Conservation (phyloP, 2,888 invertebrate genomes). For the Dynastes hyllus region DNA sequence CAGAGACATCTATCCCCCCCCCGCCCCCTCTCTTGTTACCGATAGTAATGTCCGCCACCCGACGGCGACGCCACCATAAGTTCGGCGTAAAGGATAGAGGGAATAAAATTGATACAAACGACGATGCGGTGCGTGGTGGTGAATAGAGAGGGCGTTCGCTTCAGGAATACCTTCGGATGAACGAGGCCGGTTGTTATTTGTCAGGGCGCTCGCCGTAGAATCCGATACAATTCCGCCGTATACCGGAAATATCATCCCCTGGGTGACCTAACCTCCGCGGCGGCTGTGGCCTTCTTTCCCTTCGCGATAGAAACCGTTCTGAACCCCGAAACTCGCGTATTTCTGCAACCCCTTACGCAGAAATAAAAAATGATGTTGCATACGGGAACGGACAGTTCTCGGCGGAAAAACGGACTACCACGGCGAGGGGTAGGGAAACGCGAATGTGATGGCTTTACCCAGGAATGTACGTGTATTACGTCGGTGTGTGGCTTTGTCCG, state of each 20-base stretch:
- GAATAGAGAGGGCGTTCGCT: neutral
- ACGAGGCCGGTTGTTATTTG: constrained; percentile 35
- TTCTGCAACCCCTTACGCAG: neutral
- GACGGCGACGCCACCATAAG: constrained; percentile 26
- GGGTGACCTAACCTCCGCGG: constrained; percentile 36
- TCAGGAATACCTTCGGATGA: constrained; percentile 5
- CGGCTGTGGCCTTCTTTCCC: neutral
- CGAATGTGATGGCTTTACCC: constrained; percentile 15
- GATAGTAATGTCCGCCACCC: constrained; percentile 2
- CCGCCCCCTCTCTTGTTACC: neutral
- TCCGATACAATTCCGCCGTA: constrained; percentile 37
- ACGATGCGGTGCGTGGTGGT: neutral
- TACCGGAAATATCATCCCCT: constrained; percentile 40
- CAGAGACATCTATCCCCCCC: constrained; percentile 30
- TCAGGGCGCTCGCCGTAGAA: constrained; percentile 33
- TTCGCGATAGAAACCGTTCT: neutral
- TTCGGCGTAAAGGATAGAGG: constrained; percentile 1
- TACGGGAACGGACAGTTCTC: constrained; percentile 30
- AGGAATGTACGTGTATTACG: neutral
- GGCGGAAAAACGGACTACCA: neutral
- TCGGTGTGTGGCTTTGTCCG: constrained; percentile 29
- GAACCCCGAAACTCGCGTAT: neutral
- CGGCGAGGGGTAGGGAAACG: neutral
- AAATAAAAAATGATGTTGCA: constrained; percentile 42
- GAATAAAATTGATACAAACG: constrained; percentile 29